Percentiles rank a stretch among this genome's conserved stretches.
These are phyloP conservation scores for Hycleus cichorii DNA, from an alignment of 1,140 invertebrate genomes.

Conservation along the genomic window DNA sequence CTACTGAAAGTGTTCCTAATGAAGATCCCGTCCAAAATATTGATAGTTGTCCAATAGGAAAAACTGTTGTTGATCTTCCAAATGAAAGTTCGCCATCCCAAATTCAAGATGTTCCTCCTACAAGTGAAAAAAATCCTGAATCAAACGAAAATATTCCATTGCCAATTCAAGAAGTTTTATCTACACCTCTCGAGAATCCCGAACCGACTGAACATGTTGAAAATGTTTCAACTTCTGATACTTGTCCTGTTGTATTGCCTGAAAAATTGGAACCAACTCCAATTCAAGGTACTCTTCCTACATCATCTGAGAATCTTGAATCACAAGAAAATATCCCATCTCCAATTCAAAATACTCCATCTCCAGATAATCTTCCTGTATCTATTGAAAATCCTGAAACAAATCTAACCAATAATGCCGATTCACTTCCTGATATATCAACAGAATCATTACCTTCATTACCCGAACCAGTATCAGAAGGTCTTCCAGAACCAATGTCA, in stretches of 20 bases:
- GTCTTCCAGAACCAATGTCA: slow-evolving; percentile 36
- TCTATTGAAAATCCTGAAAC: not conserved
- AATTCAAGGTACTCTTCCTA: no score
- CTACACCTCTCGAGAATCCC: not conserved
- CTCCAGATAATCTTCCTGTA: no score
- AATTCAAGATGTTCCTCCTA: no score
- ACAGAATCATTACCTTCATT: slow-evolving; percentile 40
- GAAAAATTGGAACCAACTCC: no score
- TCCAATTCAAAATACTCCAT: not conserved
- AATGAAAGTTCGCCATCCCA: not conserved
- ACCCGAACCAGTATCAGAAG: slow-evolving; percentile 38
- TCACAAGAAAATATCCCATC: no score
- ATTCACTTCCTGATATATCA: slow-evolving; percentile 39
- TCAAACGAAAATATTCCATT: no score
- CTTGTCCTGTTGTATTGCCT: no score
- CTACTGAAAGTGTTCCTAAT: not conserved
- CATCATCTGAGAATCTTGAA: no score
- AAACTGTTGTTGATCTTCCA: not conserved
- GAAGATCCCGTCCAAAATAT: not conserved
- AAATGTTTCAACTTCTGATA: not conserved
- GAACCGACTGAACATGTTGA: not conserved
- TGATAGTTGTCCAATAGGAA: no score
- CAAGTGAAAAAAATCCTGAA: no score
- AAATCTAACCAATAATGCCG: slow-evolving; percentile 6
- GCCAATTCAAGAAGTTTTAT: no score